phyloP scores from a whole-genome alignment of 1,140 invertebrate species.

The Augochlora pura region DNA sequence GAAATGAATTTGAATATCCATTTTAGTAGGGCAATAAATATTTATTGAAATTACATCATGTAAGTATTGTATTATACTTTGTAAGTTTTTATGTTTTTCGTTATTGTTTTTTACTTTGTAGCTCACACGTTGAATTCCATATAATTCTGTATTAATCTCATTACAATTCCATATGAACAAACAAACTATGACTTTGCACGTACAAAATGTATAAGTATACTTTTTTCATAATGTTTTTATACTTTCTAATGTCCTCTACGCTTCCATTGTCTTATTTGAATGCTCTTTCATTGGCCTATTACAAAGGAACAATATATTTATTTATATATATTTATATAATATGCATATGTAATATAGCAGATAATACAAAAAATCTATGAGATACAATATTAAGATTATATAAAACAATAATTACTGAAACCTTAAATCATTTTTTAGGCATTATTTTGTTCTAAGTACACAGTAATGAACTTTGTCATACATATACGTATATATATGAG shows the following conservation, averaged over 20 bases:
- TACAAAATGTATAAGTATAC: slow-evolving; percentile 1
- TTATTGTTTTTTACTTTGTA: background rate
- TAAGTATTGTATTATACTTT: slow-evolving; percentile 26
- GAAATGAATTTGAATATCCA: slow-evolving; percentile 6
- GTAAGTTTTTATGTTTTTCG: background rate
- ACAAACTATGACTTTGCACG: background rate
- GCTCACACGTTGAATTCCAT: background rate
- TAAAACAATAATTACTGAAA: background rate
- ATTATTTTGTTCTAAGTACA: background rate
- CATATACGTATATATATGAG: background rate
- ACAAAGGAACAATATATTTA: background rate
- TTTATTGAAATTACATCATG: slow-evolving; percentile 25
- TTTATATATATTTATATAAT: background rate
- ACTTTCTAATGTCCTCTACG: background rate
- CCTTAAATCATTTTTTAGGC: background rate
- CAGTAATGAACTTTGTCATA: background rate
- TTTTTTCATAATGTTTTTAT: background rate
- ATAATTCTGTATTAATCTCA: background rate
- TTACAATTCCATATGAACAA: background rate
- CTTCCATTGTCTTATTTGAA: background rate
- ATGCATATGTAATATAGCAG: no score
- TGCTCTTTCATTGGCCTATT: background rate
- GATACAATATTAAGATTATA: background rate
- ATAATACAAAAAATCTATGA: background rate
- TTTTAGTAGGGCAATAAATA: slow-evolving; percentile 20